phyloP scores from a whole-genome alignment of 2,888 invertebrate genomes.

The Acanthosepion pharaonis region DNA sequence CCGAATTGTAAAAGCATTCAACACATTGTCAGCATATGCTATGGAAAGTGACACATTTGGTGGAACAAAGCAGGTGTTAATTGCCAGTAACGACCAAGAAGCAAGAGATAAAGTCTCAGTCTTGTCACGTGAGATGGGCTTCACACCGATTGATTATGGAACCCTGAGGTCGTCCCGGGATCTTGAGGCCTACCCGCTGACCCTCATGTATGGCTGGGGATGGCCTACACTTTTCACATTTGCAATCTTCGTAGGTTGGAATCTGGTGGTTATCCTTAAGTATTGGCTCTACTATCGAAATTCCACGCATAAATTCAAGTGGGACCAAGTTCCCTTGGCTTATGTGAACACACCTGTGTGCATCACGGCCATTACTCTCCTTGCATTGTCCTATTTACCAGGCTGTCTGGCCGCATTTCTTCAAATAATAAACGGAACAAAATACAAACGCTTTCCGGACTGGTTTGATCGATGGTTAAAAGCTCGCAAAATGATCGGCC shows the following conservation, averaged over 20 bases:
- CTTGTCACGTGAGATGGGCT: slow-evolving; percentile 65
- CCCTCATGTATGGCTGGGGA: slow-evolving; percentile 64
- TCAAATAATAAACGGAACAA: slow-evolving; percentile 55
- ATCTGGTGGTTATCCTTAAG: slow-evolving; percentile 50
- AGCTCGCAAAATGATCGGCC: slow-evolving; percentile 65
- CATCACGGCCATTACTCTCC: slow-evolving; percentile 66
- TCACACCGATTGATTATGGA: slow-evolving; percentile 63
- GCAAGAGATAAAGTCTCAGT: slow-evolving; percentile 59
- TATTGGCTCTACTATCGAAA: background rate
- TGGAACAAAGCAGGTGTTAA: slow-evolving; percentile 60
- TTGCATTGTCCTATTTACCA: slow-evolving; percentile 69
- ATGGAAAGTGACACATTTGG: slow-evolving; percentile 62
- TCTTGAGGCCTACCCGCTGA: slow-evolving; percentile 63
- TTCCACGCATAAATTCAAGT: background rate
- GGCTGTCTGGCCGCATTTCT: slow-evolving; percentile 62
- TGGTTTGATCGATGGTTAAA: slow-evolving; percentile 67
- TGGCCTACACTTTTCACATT: slow-evolving; percentile 61
- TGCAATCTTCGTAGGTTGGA: slow-evolving; percentile 64
- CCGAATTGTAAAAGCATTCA: slow-evolving; percentile 67
- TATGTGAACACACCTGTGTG: slow-evolving; percentile 67
- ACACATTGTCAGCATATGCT: slow-evolving; percentile 67
- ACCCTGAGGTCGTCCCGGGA: slow-evolving; percentile 59
- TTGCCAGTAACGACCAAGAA: slow-evolving; percentile 60
- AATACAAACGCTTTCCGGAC: slow-evolving; percentile 64
- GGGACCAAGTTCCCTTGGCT: slow-evolving; percentile 57